These are phyloP conservation scores for Andrena bicolor DNA, from an alignment of 2,888 invertebrate genomes.

Conservation along the genomic window DNA sequence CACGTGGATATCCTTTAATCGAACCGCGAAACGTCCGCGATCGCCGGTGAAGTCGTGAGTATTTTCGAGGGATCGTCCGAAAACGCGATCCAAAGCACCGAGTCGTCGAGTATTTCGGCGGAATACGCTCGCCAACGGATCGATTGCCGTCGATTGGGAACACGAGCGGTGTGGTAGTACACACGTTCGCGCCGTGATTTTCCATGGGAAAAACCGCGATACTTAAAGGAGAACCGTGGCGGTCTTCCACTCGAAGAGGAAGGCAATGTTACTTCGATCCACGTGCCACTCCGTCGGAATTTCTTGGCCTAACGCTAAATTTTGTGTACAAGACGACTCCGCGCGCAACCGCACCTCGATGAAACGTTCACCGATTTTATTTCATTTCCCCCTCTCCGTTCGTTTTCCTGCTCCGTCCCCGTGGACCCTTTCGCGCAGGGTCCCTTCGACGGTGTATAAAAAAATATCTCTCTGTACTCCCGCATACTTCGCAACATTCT, in stretches of 20 bases:
- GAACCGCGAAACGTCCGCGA: constrained; percentile 1
- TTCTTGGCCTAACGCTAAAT: not conserved
- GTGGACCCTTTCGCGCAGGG: constrained; percentile 20
- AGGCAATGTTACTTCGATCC: not conserved
- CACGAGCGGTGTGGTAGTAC: not conserved
- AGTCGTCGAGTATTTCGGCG: constrained; percentile 18
- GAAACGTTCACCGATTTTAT: not conserved
- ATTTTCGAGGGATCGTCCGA: constrained; percentile 23
- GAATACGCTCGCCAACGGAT: constrained; percentile 8
- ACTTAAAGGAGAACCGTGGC: not conserved
- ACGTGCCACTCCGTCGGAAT: not conserved
- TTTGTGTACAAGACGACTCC: not conserved
- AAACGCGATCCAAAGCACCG: constrained; percentile 12
- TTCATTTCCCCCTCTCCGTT: not conserved
- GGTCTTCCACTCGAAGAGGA: not conserved
- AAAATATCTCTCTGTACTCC: constrained; percentile 63
- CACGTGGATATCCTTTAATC: constrained; percentile 1
- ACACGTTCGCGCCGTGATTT: not conserved
- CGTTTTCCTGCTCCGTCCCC: not conserved
- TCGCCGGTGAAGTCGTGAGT: constrained; percentile 34
- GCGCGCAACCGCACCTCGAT: not conserved
- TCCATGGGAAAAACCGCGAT: constrained; percentile 15
- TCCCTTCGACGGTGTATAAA: constrained; percentile 52
- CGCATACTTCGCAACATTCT: constrained; percentile 50
- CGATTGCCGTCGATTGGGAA: constrained; percentile 2